A percentile compares a stretch with the other conserved stretches of the same genome.
These are phyloP conservation scores for Drosophila sordidapex DNA, from an alignment of 2,888 invertebrate genomes.

Conservation along the genomic window DNA sequence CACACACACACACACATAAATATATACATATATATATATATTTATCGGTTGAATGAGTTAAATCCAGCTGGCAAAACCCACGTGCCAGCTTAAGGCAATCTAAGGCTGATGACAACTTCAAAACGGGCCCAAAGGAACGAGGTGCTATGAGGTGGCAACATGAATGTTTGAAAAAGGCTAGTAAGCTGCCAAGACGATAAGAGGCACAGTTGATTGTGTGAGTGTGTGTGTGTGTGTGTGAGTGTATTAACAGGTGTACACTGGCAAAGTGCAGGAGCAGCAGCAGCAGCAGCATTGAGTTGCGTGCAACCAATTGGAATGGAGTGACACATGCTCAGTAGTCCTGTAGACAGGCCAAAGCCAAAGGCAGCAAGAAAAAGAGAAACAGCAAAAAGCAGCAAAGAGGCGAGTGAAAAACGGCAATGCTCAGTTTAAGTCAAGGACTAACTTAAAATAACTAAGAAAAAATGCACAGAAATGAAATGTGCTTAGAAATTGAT, in stretches of 20 bases:
- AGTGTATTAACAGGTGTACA: slow-evolving; percentile 37
- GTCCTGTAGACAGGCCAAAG: slow-evolving; percentile 21
- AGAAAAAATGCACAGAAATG: neutral
- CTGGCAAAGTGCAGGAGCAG: slow-evolving; percentile 46
- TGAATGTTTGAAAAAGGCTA: slow-evolving; percentile 31
- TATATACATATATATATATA: neutral
- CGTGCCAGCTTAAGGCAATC: slow-evolving; percentile 20
- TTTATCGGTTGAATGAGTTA: neutral
- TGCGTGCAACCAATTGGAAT: slow-evolving; percentile 54
- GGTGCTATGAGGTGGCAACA: slow-evolving; percentile 20
- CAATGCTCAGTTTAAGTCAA: slow-evolving; percentile 8
- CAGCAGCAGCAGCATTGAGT: slow-evolving; percentile 11
- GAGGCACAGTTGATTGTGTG: slow-evolving; percentile 17
- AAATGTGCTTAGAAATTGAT: neutral
- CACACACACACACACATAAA: neutral
- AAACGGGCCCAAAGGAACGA: slow-evolving; percentile 26
- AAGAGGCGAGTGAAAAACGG: neutral
- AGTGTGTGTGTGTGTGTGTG: slow-evolving; percentile 16
- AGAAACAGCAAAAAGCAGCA: neutral
- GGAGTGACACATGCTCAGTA: slow-evolving; percentile 66
- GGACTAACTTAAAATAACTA: neutral
- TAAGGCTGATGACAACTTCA: slow-evolving; percentile 35
- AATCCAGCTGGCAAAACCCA: slow-evolving; percentile 10
- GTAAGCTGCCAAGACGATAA: slow-evolving; percentile 43
- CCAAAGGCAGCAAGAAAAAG: slow-evolving; percentile 6